Conservation (phyloP, 2,113 vertebrate genomes). For the Phaethornis superciliosus region DNA sequence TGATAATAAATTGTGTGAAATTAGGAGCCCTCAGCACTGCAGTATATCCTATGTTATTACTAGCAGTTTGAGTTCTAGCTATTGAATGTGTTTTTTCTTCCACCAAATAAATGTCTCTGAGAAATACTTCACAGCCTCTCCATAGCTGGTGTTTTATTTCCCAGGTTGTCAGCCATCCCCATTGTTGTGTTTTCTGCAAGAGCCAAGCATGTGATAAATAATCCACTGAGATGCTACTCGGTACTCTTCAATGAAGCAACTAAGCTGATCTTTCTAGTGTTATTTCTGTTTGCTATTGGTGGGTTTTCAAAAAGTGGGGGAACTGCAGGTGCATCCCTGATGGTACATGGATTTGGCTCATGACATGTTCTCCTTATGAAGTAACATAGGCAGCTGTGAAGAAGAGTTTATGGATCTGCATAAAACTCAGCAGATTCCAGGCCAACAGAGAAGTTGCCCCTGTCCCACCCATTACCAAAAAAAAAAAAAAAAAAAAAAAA, state of each 20-base stretch:
- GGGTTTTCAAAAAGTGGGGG: background rate
- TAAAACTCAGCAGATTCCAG: background rate
- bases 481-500: background rate
- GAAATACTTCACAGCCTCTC: background rate
- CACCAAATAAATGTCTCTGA: background rate
- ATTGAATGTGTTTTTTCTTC: background rate
- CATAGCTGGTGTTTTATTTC: background rate
- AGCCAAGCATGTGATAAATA: background rate
- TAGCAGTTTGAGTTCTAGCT: background rate
- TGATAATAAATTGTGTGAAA: background rate
- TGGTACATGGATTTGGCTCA: background rate
- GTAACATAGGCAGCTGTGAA: background rate
- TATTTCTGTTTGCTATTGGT: background rate
- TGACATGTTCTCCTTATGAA: background rate
- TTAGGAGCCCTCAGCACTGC: background rate
- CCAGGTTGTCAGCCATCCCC: background rate
- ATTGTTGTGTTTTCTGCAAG: background rate
- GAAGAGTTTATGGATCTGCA: background rate
- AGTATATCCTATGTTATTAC: background rate
- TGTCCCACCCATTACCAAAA: background rate
- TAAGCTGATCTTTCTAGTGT: background rate
- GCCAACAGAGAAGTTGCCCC: background rate
- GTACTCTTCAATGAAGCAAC: background rate
- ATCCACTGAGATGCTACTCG: background rate
- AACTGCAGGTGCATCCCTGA: fast-evolving